Conservation (phyloP, 2,888 invertebrate genomes). For the Eupithecia vulgata region DNA sequence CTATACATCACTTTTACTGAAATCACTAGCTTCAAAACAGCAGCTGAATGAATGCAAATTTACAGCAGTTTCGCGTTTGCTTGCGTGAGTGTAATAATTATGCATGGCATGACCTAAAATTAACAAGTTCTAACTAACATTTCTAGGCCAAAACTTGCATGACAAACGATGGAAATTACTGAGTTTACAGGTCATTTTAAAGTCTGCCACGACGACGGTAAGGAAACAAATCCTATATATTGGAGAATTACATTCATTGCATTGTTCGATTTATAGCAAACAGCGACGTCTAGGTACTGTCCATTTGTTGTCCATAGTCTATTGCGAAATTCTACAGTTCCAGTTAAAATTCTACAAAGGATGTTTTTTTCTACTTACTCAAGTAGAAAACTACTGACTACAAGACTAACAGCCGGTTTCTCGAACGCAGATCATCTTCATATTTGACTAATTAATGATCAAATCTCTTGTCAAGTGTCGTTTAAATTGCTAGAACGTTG, state of each 20-base stretch:
- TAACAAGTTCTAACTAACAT: neutral
- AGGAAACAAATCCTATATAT: neutral
- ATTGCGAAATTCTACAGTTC: no score
- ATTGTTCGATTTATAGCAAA: neutral
- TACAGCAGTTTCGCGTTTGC: neutral
- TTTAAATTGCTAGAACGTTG: no score
- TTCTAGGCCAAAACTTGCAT: slow-evolving; percentile 9
- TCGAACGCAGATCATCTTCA: no score
- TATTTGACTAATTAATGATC: no score
- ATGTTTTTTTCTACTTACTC: no score
- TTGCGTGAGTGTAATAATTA: neutral
- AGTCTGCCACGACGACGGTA: neutral
- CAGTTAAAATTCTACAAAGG: no score
- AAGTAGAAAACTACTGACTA: no score
- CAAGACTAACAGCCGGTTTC: no score
- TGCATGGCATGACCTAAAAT: slow-evolving; percentile 1
- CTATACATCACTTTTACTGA: no score
- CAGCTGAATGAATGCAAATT: neutral
- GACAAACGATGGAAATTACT: neutral
- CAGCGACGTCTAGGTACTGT: neutral
- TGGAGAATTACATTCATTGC: neutral
- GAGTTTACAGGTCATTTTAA: neutral
- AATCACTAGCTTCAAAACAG: neutral
- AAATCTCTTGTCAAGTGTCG: no score
- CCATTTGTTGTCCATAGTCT: neutral